Evolutionary conservation across 2,888 invertebrate genomes (phyloP).

Genomic region (Himalopsyche anomala): DNA sequence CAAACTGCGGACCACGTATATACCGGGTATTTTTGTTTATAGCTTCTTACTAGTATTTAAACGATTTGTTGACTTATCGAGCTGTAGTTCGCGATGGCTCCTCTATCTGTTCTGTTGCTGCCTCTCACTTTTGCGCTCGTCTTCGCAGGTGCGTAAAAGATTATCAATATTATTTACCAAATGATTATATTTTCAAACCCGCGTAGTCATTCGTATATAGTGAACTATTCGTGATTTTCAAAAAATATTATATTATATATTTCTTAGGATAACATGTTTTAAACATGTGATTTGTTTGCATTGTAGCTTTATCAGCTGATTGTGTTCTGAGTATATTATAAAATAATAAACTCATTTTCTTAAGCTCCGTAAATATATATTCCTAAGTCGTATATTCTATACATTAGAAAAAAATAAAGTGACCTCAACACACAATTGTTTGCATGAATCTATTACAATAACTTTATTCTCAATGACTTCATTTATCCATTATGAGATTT

Average conservation of each 20-base stretch:
- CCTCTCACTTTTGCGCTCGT: constrained; percentile 62
- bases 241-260: not conserved
- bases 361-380: too few species aligned
- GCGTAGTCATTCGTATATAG: not conserved
- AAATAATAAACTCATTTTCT: too few species aligned
- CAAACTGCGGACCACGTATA: not conserved
- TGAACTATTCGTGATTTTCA: not conserved
- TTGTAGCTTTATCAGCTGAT: too few species aligned
- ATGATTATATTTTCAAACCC: not conserved
- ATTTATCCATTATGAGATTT: too few species aligned
- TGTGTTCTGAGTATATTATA: too few species aligned
- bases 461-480: too few species aligned
- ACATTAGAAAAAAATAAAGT: too few species aligned
- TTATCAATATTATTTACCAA: not conserved
- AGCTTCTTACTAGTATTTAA: constrained; percentile 51
- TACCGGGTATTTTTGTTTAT: constrained; percentile 2
- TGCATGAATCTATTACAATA: too few species aligned
- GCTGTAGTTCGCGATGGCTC: constrained; percentile 61
- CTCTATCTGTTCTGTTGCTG: constrained; percentile 57
- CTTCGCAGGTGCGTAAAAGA: constrained; percentile 60
- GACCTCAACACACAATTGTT: too few species aligned
- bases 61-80: constrained; percentile 44
- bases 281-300: too few species aligned
- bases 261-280: not conserved
- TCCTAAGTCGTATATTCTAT: too few species aligned